Conservation (phyloP, 2,888 invertebrate genomes). For the Pammene aurita region DNA sequence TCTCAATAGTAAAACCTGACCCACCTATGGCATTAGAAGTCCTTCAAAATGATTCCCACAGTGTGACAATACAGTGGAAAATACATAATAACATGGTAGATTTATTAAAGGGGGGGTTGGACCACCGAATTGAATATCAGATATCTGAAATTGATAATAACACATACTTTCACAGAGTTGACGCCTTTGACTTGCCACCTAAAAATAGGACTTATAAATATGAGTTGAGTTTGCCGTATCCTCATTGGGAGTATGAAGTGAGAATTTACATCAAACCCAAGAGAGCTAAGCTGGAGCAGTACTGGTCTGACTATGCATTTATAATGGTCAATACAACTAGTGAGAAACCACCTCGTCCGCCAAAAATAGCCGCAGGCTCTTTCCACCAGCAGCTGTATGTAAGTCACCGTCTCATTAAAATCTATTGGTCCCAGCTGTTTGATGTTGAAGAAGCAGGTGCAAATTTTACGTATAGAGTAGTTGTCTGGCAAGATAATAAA, state of each 20-base stretch:
- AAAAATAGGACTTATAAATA: constrained; percentile 68
- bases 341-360: constrained; percentile 85
- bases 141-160: constrained; percentile 76
- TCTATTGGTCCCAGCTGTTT: constrained; percentile 91
- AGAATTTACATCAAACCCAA: constrained; percentile 86
- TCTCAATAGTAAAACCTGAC: constrained; percentile 71
- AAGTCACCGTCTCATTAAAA: constrained; percentile 84
- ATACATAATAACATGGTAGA: constrained; percentile 68
- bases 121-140: constrained; percentile 76
- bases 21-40: constrained; percentile 61
- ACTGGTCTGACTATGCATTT: constrained; percentile 88
- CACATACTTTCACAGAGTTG: constrained; percentile 70
- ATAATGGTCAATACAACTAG: constrained; percentile 84
- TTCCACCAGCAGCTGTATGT: constrained; percentile 85
- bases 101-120: constrained; percentile 64
- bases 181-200: constrained; percentile 60
- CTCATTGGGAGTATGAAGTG: constrained; percentile 88
- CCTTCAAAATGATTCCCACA: constrained; percentile 61
- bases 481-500: constrained; percentile 62
- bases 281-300: constrained; percentile 78
- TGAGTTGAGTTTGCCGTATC: constrained; percentile 84
- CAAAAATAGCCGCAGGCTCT: constrained; percentile 88
- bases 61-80: constrained; percentile 68
- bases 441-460: constrained; percentile 88
- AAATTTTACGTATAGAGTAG: constrained; percentile 88